Percentiles rank a stretch among this genome's conserved stretches.
These are phyloP conservation scores for Drosophila leontia DNA, from an alignment of 1,140 invertebrate genomes.

Conservation along the genomic window DNA sequence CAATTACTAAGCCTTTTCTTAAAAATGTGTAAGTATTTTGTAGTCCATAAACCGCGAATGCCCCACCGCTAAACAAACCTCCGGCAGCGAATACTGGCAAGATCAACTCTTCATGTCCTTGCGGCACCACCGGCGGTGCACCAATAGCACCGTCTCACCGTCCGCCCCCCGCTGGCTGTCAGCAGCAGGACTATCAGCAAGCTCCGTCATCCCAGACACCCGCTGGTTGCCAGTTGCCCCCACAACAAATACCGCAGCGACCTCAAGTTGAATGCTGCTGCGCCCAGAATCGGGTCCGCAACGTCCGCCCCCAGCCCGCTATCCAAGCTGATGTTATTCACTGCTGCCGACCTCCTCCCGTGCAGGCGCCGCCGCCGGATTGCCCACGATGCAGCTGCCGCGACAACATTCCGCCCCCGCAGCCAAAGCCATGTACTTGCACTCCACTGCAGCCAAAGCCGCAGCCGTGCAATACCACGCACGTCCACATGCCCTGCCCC, in stretches of 20 bases:
- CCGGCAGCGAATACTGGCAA: slow-evolving; percentile 52
- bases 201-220: not conserved
- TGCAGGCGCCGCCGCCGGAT: not conserved
- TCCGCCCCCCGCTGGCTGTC: slow-evolving; percentile 1
- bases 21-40: slow-evolving; percentile 41
- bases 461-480: slow-evolving; percentile 10
- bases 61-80: not conserved
- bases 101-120: slow-evolving; percentile 47
- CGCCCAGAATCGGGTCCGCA: slow-evolving; percentile 7
- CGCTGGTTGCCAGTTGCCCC: slow-evolving; percentile 7
- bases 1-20: not conserved
- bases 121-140: slow-evolving; percentile 33
- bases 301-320: not conserved
- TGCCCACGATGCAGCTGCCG: slow-evolving; percentile 44
- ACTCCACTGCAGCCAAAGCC: not conserved
- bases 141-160: not conserved
- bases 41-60: not conserved
- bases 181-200: not conserved
- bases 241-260: not conserved
- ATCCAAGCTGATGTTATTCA: slow-evolving; percentile 42
- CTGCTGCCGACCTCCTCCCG: slow-evolving; percentile 19
- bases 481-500: slow-evolving; percentile 38
- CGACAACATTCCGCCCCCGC: not conserved
- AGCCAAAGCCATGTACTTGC: slow-evolving; percentile 14
- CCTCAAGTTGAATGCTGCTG: slow-evolving; percentile 47